Evolutionary conservation across 2,888 invertebrate species (phyloP), one percentile per base, ranked within the genome.

Genomic region (Chrysolina americana): DNA sequence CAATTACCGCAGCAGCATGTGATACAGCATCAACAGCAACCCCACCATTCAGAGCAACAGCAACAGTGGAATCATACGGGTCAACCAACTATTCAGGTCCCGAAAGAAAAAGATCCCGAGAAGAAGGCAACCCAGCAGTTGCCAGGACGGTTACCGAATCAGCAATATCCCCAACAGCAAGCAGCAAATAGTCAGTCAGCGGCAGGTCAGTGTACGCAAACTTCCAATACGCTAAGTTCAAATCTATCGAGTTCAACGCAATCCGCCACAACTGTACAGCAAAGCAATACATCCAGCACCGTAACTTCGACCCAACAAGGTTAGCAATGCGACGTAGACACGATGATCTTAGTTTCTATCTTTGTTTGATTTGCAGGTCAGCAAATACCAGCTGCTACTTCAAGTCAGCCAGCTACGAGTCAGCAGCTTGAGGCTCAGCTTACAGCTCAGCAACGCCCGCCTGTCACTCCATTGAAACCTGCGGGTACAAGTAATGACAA

Each of bases 41-140:
- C 68, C 10, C 23, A 41, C 66, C 72, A 65, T 41, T 56, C 44
- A 17, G 62, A 76, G 47, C 65, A 72, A 56, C 76, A 73, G 8
- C 77, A 77, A 56, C 82, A 82, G 50, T 86, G 85, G 83, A 85
- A 85, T 76, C 84, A 85, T 72, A 81, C 84, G 44, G 83, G 81
- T 79, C 84, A 83, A 78, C 73, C 82, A 36, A 81, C 80, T 13
- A 68, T 76, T 41, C 79, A 77, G 71, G 74, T 76, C 36, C 23
- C 59, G 41, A 68, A 71, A 53, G 68, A 63, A 21, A 73, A 74
- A 47, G 73, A 76, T 15, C 21, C 59, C 13, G 70, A 74, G 13
- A 70, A 63, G 64, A 63, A 50, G 23, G 50, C 63, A 13, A 9
- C 41, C 4, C 59, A 59, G 5, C 70, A 70, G 53, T 5, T 19